Evolutionary conservation across 2,888 invertebrate species (phyloP), one percentile per base, ranked within the genome.

Genomic region (Maniola hyperantus): DNA sequence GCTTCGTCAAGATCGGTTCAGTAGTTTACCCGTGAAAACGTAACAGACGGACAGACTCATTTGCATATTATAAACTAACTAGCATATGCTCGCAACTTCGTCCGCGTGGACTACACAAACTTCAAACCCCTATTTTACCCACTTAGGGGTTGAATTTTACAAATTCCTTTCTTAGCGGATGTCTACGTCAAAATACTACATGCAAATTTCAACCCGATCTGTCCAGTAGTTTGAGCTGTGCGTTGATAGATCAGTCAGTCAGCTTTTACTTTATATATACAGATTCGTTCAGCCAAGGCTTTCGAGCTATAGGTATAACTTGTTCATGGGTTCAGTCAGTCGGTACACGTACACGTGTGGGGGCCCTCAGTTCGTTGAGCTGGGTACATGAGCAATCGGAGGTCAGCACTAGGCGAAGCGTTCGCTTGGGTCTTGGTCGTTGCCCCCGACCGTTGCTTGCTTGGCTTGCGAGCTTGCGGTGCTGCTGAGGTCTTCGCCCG

Each of bases 381-480:
- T 69, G 70, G 64, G 65, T 64, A 68, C 65, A 68, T 64, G 64
- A 65, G 69, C 67, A 58, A 61, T 62, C 65, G 64, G 70, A 84
- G 84, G 85, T 84, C 85, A 82, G 83, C 82, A 81, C 83, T 83
- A 83, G 84, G 79, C 79, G 80, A 76, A 79, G 76, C 78, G 78
- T 83, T 4, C 85, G 77, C 82, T 84, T 69, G 83, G 80, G 78
- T 83, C 81, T 72, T 87, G 90, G 91, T 89, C 91, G 90, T 91
- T 91, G 91, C 90, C 91, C 91, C 89, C 91, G 84, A 89, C 91
- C 90, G 91, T 90, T 91, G 91, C 87, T 86, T 89, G 88, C 83
- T 87, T 78, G 79, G 76, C 55, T n/a, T 63, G 53, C 44, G 54
- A 54, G 62, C 76, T 75, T 76, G 77, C 78, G 76, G 89, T 89